Evolutionary conservation across 2,113 vertebrate species (phyloP).

Genomic region (Ciconia maguari): DNA sequence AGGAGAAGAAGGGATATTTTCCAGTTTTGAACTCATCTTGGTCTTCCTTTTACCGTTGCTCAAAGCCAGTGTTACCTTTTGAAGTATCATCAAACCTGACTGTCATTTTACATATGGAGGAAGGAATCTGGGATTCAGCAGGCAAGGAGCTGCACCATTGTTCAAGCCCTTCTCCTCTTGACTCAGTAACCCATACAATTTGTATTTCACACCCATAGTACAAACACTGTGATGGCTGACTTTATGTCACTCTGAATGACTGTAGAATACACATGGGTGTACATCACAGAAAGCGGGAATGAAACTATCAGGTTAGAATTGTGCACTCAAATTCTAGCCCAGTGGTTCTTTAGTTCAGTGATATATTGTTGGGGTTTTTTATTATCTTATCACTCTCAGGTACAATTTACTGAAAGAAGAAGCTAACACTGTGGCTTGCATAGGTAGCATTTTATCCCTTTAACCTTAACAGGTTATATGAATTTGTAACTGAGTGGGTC

Average conservation of each 20-base stretch:
- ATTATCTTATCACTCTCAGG: background rate
- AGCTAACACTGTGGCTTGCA: background rate
- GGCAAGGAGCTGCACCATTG: background rate
- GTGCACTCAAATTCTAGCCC: background rate
- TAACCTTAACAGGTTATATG: conserved; percentile 20
- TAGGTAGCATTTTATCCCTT: background rate
- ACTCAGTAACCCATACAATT: background rate
- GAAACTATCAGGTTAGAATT: background rate
- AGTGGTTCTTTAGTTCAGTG: background rate
- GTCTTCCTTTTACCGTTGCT: background rate
- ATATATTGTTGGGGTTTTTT: background rate
- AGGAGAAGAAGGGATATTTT: background rate
- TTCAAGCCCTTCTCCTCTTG: background rate
- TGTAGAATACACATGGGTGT: background rate
- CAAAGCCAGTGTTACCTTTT: background rate
- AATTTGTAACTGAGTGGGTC: conserved; percentile 20
- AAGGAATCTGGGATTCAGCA: background rate
- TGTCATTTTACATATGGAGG: background rate
- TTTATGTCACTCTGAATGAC: background rate
- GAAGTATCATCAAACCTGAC: background rate
- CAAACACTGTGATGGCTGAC: background rate
- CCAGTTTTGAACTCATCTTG: background rate
- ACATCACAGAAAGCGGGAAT: background rate
- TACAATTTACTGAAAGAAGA: background rate
- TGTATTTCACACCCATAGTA: background rate